Conservation (phyloP, 2,888 invertebrate species). For the Leptinotarsa peninsularis region DNA sequence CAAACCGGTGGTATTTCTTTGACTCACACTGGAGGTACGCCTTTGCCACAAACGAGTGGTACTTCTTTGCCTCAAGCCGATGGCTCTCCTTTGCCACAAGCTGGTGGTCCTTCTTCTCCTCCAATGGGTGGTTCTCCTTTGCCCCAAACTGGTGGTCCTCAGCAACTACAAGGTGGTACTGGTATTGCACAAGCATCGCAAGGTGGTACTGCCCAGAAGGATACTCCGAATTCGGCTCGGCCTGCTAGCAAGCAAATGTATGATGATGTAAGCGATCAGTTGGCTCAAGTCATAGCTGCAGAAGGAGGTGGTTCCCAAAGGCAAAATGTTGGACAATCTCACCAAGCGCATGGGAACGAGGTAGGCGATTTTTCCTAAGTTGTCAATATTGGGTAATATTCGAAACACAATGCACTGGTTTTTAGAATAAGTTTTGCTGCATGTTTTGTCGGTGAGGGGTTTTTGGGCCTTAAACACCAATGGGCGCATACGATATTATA, state of each 20-base stretch:
- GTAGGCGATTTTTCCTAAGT: constrained; percentile 2
- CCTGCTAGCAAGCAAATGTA: constrained; percentile 18
- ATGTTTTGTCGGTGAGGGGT: neutral
- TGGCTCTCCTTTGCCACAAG: neutral
- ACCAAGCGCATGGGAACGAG: constrained; percentile 2
- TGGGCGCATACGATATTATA: neutral
- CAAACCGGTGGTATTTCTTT: neutral
- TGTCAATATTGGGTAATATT: neutral
- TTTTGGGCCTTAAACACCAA: constrained; percentile 1
- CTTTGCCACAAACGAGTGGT: neutral
- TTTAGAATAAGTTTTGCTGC: constrained; percentile 13
- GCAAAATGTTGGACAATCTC: constrained; percentile 16
- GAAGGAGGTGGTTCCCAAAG: constrained; percentile 27
- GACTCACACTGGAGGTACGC: neutral
- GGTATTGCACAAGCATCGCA: neutral
- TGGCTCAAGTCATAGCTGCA: constrained; percentile 35
- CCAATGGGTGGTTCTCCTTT: neutral
- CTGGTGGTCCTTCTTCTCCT: neutral
- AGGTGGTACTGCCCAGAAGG: neutral
- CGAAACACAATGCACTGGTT: constrained; percentile 21
- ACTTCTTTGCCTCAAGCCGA: neutral
- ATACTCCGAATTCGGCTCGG: constrained; percentile 22
- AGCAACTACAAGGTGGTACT: neutral
- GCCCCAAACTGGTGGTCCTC: neutral
- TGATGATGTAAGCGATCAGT: constrained; percentile 41